Conservation (phyloP, 37 sponge, comb jelly and placozoan species). For the Ianthella basta region DNA sequence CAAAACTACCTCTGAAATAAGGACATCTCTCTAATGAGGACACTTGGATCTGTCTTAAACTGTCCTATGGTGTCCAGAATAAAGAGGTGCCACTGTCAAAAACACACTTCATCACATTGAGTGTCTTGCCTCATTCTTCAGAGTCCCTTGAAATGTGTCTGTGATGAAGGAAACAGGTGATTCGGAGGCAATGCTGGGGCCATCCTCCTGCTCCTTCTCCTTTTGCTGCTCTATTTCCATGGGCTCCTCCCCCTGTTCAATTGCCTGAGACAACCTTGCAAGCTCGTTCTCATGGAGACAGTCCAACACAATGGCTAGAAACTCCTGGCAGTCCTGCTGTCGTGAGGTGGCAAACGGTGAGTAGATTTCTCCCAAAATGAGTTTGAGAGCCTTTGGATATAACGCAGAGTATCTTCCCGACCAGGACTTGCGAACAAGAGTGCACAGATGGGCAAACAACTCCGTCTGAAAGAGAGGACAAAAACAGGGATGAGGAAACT, state of each 20-base stretch:
- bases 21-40: too few relatives aligned
- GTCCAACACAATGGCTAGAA: constrained; percentile 76
- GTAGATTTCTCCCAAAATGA: constrained; percentile 54
- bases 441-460: constrained; percentile 27
- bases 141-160: constrained; percentile 64
- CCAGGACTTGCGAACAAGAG: constrained; percentile 72
- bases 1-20: too few relatives aligned
- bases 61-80: neutral
- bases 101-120: neutral
- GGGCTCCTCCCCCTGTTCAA: neutral
- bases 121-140: constrained; percentile 60
- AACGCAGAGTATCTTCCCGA: constrained; percentile 58
- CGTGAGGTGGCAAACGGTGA: constrained; percentile 64
- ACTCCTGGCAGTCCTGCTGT: constrained; percentile 88
- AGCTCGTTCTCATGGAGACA: constrained; percentile 58
- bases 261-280: neutral
- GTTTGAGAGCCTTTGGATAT: constrained; percentile 51
- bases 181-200: too few relatives aligned
- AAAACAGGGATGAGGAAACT: neutral
- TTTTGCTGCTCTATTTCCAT: neutral
- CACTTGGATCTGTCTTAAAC: too few relatives aligned
- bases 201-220: neutral
- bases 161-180: constrained; percentile 36
- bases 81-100: neutral
- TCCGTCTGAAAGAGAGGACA: constrained; percentile 32